A percentile compares a stretch with the other conserved stretches of the same genome.
These are phyloP conservation scores for Tangara arthus DNA, from an alignment of 2,797 vertebrate genomes.

Conservation along the genomic window DNA sequence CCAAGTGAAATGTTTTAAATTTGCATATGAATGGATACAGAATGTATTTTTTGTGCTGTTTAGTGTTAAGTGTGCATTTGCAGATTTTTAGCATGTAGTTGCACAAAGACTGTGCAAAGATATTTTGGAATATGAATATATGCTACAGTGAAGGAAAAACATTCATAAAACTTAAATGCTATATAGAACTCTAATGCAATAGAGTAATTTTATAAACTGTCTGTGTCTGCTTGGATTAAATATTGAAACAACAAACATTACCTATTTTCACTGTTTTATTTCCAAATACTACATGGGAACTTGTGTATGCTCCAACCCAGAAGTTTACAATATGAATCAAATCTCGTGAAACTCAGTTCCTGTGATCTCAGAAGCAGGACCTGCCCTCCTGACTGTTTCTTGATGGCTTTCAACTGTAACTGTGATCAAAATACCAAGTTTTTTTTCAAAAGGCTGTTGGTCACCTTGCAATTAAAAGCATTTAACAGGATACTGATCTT, in stretches of 20 bases:
- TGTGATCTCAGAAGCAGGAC: neutral
- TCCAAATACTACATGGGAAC: neutral
- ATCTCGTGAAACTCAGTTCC: neutral
- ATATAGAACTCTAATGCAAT: conserved; percentile 75
- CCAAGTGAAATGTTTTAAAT: conserved; percentile 77
- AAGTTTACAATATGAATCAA: neutral
- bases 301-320: neutral
- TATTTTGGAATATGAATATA: conserved; percentile 74
- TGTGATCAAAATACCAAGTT: neutral
- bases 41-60: conserved; percentile 77
- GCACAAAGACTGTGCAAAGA: conserved; percentile 68
- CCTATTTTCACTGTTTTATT: conserved; percentile 60
- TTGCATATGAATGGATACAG: conserved; percentile 72
- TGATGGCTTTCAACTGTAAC: neutral
- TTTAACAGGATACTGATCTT: neutral
- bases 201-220: conserved; percentile 72
- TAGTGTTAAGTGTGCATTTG: conserved; percentile 73
- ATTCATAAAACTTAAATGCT: conserved; percentile 66
- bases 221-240: conserved; percentile 67
- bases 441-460: neutral
- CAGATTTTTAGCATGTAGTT: conserved; percentile 77
- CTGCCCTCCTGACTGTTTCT: neutral
- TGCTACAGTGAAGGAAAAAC: conserved; percentile 67
- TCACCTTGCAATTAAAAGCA: neutral
- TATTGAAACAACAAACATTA: conserved; percentile 43